Conservation (phyloP, 2,113 vertebrate species). For the Saimiri boliviensis region DNA sequence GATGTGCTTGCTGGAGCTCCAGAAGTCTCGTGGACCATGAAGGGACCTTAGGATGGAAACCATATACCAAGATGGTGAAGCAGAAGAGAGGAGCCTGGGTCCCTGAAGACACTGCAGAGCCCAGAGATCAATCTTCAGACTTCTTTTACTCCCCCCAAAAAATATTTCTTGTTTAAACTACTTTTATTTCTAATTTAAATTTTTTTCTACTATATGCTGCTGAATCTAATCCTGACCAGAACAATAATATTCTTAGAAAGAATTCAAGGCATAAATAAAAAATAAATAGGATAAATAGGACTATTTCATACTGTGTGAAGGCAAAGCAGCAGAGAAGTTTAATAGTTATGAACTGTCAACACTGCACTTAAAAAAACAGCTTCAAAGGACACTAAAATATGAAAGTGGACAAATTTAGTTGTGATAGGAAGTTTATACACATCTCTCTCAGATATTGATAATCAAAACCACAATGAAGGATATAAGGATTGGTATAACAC, state of each 20-base stretch:
- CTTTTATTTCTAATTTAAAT: not conserved
- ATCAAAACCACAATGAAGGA: not conserved
- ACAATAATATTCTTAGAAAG: not conserved
- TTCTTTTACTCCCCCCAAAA: not conserved
- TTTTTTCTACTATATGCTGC: not conserved
- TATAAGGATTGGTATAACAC: not conserved
- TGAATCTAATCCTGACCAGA: not conserved
- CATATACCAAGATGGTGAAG: constrained; percentile 41
- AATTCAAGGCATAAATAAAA: constrained; percentile 11
- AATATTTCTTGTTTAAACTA: constrained; percentile 18
- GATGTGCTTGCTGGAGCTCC: constrained; percentile 46
- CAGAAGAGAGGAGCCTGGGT: not conserved
- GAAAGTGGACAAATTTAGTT: not conserved
- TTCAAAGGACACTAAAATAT: not conserved
- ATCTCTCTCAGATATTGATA: not conserved
- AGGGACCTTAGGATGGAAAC: constrained; percentile 44
- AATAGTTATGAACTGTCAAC: not conserved
- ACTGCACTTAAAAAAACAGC: not conserved
- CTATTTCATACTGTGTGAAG: not conserved
- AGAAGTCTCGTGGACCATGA: constrained; percentile 50
- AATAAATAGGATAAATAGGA: not conserved
- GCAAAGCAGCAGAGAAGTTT: not conserved
- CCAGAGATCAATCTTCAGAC: not conserved
- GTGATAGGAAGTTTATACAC: not conserved
- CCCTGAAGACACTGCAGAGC: not conserved